Evolutionary conservation across 2,888 invertebrate species (phyloP), one percentile per base, ranked within the genome.

Genomic region (Helleia helle): DNA sequence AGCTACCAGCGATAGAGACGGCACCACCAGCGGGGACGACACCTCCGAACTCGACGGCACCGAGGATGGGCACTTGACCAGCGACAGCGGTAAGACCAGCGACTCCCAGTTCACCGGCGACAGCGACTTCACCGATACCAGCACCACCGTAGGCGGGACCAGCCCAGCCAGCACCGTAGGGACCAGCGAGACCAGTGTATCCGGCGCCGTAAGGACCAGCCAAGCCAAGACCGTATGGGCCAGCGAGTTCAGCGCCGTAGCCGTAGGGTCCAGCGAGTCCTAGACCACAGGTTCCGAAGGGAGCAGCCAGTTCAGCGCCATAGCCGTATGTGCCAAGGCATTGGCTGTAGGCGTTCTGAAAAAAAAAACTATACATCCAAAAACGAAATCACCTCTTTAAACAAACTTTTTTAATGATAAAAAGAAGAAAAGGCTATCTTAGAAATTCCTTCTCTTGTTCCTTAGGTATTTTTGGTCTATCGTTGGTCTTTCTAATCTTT

Each of bases 1-100:
- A 67, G 36, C 55, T 49, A 2, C 34, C 34, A 6, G 8, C 34
- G 22, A 34, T 34, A 12, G 34, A 34, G 34, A 34, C 34, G 7
- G 22, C 12, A 18, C 34, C 34, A 4, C 12, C 12, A 6, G 44
- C 52, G 8, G 55, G 53, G 27, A 57, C 11, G 57, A 56, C 3
- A 46, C 59, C 8, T 65, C 64, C 1, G 58, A 54, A 13, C 44
- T 66, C 3, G 62, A 61, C 40, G 62, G 65, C 2, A 42, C 43
- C 67, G 39, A 61, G 42, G 41, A 67, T 58, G 15, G 68, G 64
- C 28, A 71, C 4, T 29, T 68, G 11, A 53, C 60, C 2, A 52
- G 63, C 5, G 46, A 49, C 38, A 64, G 68, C 9, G 52, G 55
- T 27, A 67, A 61, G 28, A 49, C 53, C 4, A 55, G 55, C 4